Evolutionary conservation across 2,113 vertebrate species (phyloP).

Genomic region (Poecilia latipinna): DNA sequence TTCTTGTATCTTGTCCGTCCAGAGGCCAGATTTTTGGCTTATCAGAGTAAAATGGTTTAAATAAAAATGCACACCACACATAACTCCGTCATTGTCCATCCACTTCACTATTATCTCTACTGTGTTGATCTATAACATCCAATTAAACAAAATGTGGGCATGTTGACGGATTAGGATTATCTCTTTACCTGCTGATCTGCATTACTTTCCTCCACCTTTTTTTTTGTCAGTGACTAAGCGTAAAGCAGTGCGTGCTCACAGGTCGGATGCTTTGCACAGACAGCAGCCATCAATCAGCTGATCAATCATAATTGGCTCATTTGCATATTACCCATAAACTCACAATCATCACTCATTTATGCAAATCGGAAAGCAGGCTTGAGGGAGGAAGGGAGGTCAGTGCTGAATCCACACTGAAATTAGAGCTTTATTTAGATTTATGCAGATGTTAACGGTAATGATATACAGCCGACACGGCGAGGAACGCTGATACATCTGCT

Average conservation of each 20-base stretch:
- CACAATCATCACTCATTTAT: conserved; percentile 67
- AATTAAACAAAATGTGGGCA: too few species aligned
- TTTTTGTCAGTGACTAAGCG: conserved; percentile 10
- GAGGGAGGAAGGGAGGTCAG: conserved; percentile 61
- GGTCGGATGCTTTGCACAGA: conserved; percentile 13
- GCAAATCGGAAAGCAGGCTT: conserved; percentile 51
- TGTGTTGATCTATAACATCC: too few species aligned
- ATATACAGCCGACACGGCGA: conserved; percentile 58
- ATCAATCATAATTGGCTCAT: conserved; percentile 72
- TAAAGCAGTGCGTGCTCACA: background rate
- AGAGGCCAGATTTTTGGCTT: too few species aligned
- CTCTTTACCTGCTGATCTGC: conserved; percentile 51
- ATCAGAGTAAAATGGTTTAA: too few species aligned
- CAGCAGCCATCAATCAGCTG: conserved; percentile 71
- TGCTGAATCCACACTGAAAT: conserved; percentile 60
- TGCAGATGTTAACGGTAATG: conserved; percentile 75
- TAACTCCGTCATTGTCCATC: too few species aligned
- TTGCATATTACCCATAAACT: conserved; percentile 62
- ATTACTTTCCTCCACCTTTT: conserved; percentile 44
- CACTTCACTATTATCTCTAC: too few species aligned
- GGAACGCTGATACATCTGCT: conserved; percentile 40
- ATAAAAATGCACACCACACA: too few species aligned
- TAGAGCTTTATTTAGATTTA: conserved; percentile 77
- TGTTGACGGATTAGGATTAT: background rate
- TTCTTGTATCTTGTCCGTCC: too few species aligned